Conservation (phyloP, 2,888 invertebrate species). For the Pyrrhosoma nymphula region DNA sequence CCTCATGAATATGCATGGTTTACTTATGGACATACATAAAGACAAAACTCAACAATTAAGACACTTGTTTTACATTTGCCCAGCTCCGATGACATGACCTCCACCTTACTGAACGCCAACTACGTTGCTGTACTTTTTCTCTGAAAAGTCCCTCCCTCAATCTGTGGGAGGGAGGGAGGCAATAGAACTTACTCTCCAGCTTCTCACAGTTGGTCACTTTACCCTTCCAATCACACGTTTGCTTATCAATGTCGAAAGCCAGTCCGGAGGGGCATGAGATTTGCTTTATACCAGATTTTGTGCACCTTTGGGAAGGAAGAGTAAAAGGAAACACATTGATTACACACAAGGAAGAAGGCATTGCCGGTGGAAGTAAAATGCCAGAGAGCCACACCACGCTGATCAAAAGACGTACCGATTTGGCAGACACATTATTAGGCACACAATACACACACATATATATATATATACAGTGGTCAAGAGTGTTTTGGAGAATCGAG, state of each 20-base stretch:
- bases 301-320: conserved; percentile 84
- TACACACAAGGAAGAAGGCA: conserved; percentile 78
- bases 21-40: conserved; percentile 15
- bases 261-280: conserved; percentile 98
- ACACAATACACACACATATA: conserved; percentile 11
- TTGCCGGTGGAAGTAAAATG: conserved; percentile 79
- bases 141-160: conserved; percentile 27
- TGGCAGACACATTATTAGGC: conserved; percentile 52
- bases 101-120: conserved; percentile 68
- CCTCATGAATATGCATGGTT: conserved; percentile 1
- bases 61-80: conserved; percentile 57
- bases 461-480: conserved; percentile 38
- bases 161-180: not conserved
- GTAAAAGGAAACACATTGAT: conserved; percentile 79
- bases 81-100: conserved; percentile 68
- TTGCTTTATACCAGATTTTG: conserved; percentile 96
- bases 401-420: not conserved
- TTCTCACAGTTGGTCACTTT: conserved; percentile 98
- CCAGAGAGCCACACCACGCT: conserved; percentile 69
- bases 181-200: conserved; percentile 91
- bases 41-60: not conserved
- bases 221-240: conserved; percentile 99
- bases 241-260: conserved; percentile 98
- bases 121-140: conserved; percentile 58
- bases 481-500: conserved; percentile 38